Evolutionary conservation across 2,888 invertebrate species (phyloP).

Genomic region (Megaustenia siamemsis): DNA sequence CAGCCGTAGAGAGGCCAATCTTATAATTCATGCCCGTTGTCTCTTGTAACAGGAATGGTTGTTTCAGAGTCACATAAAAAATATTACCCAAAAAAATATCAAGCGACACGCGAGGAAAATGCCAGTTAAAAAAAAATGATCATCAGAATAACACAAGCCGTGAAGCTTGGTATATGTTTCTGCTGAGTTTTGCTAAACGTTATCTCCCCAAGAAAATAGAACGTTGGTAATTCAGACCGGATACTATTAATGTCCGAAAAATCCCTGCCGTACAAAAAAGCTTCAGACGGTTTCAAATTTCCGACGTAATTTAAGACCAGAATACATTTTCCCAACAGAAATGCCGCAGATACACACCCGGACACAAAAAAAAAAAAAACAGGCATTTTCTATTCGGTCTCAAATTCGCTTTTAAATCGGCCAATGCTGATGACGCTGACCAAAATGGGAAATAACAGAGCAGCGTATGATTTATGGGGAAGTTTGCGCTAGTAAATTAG

Average conservation of each 20-base stretch:
- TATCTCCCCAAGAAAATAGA: neutral
- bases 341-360: neutral
- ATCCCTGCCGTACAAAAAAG: neutral
- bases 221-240: neutral
- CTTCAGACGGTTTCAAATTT: neutral
- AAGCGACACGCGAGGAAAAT: too few relatives aligned
- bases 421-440: neutral
- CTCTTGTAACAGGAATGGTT: too few relatives aligned
- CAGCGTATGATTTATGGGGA: conserved; percentile 9
- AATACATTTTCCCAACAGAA: neutral
- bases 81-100: too few relatives aligned
- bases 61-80: too few relatives aligned
- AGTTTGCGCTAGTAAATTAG: neutral
- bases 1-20: too few relatives aligned
- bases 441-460: conserved; percentile 10
- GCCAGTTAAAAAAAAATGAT: too few relatives aligned
- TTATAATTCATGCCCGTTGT: too few relatives aligned
- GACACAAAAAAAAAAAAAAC: too few relatives aligned
- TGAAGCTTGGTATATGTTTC: neutral
- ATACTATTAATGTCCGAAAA: neutral
- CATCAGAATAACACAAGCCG: neutral
- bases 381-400: neutral
- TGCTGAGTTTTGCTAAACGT: neutral
- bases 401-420: neutral
- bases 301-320: neutral